A percentile compares a stretch with the other conserved stretches of the same genome.
Evolutionary conservation across 2,888 invertebrate species (phyloP).

Genomic region (Leucozona laternaria): DNA sequence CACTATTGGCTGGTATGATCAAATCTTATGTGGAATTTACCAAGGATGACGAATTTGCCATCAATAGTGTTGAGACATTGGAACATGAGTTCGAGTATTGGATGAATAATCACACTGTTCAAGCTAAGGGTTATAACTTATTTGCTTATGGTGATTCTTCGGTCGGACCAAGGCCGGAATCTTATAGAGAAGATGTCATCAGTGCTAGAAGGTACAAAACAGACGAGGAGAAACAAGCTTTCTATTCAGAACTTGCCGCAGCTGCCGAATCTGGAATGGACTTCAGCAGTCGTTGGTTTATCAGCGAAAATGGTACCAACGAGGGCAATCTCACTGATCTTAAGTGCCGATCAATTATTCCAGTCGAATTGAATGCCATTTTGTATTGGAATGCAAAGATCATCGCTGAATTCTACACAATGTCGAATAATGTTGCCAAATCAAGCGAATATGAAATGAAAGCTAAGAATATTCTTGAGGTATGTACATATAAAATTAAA

Average conservation of each 20-base stretch:
- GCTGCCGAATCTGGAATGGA: slow-evolving; percentile 99
- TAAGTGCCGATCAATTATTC: slow-evolving; percentile 92
- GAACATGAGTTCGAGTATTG: slow-evolving; percentile 94
- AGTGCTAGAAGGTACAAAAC: slow-evolving; percentile 85
- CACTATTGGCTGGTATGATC: slow-evolving; percentile 92
- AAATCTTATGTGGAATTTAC: slow-evolving; percentile 90
- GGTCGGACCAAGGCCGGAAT: slow-evolving; percentile 94
- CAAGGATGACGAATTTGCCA: slow-evolving; percentile 88
- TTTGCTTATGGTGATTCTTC: slow-evolving; percentile 91
- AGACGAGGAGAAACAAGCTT: slow-evolving; percentile 86
- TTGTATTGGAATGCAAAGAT: slow-evolving; percentile 93
- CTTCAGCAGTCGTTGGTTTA: slow-evolving; percentile 96
- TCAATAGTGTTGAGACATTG: slow-evolving; percentile 86
- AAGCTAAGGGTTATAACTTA: slow-evolving; percentile 88
- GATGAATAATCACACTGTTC: slow-evolving; percentile 89
- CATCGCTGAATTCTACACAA: slow-evolving; percentile 88
- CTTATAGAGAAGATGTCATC: slow-evolving; percentile 91
- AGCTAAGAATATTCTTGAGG: slow-evolving; percentile 87
- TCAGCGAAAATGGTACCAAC: slow-evolving; percentile 87
- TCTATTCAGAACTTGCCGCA: slow-evolving; percentile 93
- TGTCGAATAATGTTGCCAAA: slow-evolving; percentile 86
- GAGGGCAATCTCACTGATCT: slow-evolving; percentile 89
- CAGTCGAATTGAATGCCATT: slow-evolving; percentile 96
- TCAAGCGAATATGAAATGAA: slow-evolving; percentile 86
- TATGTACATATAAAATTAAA: no score